phyloP scores from a whole-genome alignment of 2,113 vertebrate genomes.

The Uria aalge region DNA sequence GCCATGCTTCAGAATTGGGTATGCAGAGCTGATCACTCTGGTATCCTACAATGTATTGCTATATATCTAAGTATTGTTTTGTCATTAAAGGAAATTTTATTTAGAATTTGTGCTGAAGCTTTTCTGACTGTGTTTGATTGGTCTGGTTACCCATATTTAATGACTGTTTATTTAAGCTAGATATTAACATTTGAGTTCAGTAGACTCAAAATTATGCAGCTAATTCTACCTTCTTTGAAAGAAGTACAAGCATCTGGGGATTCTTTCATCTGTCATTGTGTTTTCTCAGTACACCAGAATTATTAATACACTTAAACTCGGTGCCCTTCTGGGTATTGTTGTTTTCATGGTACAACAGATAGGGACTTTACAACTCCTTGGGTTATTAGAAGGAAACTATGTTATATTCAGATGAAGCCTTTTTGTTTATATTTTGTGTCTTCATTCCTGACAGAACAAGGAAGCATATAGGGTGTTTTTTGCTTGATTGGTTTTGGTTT shows the following conservation, averaged over 20 bases:
- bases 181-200: background rate
- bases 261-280: background rate
- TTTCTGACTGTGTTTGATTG: background rate
- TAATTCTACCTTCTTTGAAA: constrained; percentile 19
- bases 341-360: background rate
- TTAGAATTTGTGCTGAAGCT: background rate
- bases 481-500: background rate
- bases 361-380: background rate
- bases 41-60: background rate
- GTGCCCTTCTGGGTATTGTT: background rate
- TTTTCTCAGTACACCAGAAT: background rate
- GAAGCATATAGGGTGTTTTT: background rate
- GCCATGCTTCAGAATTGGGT: background rate
- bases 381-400: background rate
- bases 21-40: background rate
- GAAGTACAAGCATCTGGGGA: background rate
- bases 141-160: background rate
- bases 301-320: background rate
- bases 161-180: background rate
- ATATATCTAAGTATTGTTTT: background rate
- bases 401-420: background rate
- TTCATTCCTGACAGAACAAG: background rate
- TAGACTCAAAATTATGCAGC: background rate
- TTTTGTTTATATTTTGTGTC: background rate
- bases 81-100: background rate